Conservation (phyloP, 2,888 invertebrate species). For the Miltochrista miniata region DNA sequence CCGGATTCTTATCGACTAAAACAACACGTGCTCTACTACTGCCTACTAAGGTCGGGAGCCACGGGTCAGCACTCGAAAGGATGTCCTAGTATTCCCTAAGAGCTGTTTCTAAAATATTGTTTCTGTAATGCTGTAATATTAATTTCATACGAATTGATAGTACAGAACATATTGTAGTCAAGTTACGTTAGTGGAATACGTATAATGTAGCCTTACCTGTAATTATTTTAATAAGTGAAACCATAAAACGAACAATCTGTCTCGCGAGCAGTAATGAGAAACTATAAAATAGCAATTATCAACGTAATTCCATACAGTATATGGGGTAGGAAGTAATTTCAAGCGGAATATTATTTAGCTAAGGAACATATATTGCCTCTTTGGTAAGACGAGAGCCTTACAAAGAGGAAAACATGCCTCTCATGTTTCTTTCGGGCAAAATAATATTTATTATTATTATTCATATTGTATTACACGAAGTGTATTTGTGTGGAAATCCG, state of each 20-base stretch:
- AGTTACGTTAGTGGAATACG: too few species aligned
- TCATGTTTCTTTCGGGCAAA: not conserved
- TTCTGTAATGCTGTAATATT: too few species aligned
- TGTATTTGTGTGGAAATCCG: not conserved
- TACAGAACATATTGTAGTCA: too few species aligned
- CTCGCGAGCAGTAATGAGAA: slow-evolving; percentile 49
- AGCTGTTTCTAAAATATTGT: too few species aligned
- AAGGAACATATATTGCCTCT: not conserved
- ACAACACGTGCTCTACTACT: too few species aligned
- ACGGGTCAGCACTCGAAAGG: too few species aligned
- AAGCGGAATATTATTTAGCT: slow-evolving; percentile 20
- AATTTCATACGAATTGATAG: too few species aligned
- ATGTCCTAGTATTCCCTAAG: too few species aligned
- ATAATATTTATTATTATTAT: not conserved
- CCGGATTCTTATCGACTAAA: too few species aligned
- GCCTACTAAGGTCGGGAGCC: too few species aligned
- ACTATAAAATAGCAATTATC: slow-evolving; percentile 54
- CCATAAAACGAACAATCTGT: slow-evolving; percentile 38
- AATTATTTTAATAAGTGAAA: slow-evolving; percentile 26
- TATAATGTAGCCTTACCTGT: too few species aligned
- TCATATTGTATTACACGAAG: not conserved
- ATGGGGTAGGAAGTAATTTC: slow-evolving; percentile 40
- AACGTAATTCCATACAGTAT: slow-evolving; percentile 41
- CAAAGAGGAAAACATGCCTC: not conserved
- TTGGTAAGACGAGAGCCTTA: not conserved